Conservation (phyloP, 1,140 invertebrate genomes). For the Macrobrachium nipponense region DNA sequence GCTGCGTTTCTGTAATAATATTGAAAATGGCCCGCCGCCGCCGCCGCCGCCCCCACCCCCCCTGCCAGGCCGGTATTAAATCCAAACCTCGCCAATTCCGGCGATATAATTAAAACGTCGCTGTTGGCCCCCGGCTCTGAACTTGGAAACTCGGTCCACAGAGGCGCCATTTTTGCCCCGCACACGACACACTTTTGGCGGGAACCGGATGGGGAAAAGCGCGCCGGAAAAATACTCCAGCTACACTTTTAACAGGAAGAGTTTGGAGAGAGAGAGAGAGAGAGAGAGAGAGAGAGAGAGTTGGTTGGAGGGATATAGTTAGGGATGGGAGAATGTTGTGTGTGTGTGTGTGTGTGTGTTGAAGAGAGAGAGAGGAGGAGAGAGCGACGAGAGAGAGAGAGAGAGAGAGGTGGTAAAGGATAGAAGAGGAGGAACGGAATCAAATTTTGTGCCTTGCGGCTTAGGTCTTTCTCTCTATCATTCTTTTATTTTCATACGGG, state of each 20-base stretch:
- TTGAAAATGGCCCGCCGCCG: conserved; percentile 12
- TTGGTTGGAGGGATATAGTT: not conserved
- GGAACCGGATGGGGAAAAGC: conserved; percentile 40
- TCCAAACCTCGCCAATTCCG: not conserved
- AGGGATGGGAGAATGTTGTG: not conserved
- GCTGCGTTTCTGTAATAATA: conserved; percentile 7
- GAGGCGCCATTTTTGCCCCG: conserved; percentile 49
- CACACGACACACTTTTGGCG: conserved; percentile 48
- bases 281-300: conserved; percentile 21
- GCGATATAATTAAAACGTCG: conserved; percentile 48
- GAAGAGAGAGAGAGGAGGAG: conserved; percentile 17
- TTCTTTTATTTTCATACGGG: not conserved
- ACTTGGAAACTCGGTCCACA: conserved; percentile 38
- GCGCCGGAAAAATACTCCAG: conserved; percentile 35
- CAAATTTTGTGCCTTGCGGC: conserved; percentile 23
- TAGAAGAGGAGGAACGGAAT: conserved; percentile 14
- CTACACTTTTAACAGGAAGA: conserved; percentile 50
- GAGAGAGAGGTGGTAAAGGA: not conserved
- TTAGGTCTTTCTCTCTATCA: not conserved
- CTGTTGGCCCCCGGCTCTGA: conserved; percentile 30
- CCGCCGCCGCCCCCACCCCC: too few species aligned
- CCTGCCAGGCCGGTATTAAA: conserved; percentile 11
- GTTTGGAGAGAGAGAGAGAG: conserved; percentile 34
- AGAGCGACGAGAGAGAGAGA: conserved; percentile 27
- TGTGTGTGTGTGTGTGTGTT: not conserved